Conservation (phyloP, 2,113 vertebrate genomes). For the Cottus gobio region DNA sequence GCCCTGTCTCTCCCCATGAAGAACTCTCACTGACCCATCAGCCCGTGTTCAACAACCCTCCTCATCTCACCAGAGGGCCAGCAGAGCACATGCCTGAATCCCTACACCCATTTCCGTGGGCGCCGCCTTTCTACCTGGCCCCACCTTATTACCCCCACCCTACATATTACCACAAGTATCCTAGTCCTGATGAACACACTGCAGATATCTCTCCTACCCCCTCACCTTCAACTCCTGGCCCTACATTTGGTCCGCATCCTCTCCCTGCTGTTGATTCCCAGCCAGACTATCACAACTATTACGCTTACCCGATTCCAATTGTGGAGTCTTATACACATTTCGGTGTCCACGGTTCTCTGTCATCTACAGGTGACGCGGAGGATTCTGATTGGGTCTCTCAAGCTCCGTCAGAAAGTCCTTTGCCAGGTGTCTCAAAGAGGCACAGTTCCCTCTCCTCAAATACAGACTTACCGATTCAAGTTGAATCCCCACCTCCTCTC, state of each 20-base stretch:
- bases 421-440: not conserved
- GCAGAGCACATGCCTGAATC: not conserved
- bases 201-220: not conserved
- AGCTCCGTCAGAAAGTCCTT: not conserved
- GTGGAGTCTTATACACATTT: not conserved
- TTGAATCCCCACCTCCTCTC: not conserved
- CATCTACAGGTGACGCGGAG: not conserved
- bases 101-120: constrained; percentile 37
- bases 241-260: not conserved
- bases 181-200: not conserved
- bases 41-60: not conserved
- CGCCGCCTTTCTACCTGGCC: constrained; percentile 70
- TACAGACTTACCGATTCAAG: not conserved
- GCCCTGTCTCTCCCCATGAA: constrained; percentile 37
- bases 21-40: not conserved
- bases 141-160: constrained; percentile 72
- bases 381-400: not conserved
- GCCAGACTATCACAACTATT: not conserved
- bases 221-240: not conserved
- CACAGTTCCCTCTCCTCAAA: not conserved
- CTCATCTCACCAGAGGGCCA: not conserved
- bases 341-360: fast-evolving
- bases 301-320: not conserved
- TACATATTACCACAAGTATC: constrained; percentile 1
- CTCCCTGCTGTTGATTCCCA: not conserved